These are phyloP conservation scores for Saguinus midas DNA, from an alignment of 2,113 vertebrate species.

Conservation along the genomic window DNA sequence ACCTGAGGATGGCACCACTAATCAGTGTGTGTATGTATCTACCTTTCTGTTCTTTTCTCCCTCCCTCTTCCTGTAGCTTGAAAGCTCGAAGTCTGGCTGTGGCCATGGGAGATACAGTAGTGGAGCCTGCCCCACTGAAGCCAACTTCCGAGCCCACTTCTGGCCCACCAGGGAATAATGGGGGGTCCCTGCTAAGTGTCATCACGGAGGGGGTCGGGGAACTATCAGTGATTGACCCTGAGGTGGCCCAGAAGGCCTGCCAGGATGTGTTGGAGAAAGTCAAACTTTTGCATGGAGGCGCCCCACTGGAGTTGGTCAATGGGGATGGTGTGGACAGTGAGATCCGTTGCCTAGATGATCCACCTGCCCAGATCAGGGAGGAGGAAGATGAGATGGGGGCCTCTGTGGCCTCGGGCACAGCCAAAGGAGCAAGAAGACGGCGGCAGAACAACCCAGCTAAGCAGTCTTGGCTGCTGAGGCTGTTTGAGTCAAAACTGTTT, in stretches of 20 bases:
- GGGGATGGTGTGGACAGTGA: conserved; percentile 77
- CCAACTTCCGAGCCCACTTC: conserved; percentile 67
- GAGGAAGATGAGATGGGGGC: conserved; percentile 80
- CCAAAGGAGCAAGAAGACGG: conserved; percentile 84
- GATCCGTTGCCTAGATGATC: conserved; percentile 73
- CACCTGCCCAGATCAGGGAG: conserved; percentile 78
- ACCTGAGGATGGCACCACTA: conserved; percentile 22
- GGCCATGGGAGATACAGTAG: conserved; percentile 86
- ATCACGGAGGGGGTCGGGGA: conserved; percentile 92
- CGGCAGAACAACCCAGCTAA: conserved; percentile 92
- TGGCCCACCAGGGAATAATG: conserved; percentile 72
- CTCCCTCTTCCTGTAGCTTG: conserved; percentile 37
- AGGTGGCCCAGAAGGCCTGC: conserved; percentile 93
- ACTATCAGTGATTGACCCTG: conserved; percentile 90
- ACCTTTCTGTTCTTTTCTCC: conserved; percentile 46
- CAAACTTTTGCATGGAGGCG: conserved; percentile 81
- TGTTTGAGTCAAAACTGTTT: conserved; percentile 97
- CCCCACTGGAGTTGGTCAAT: conserved; percentile 76
- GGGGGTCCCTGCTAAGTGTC: conserved; percentile 85
- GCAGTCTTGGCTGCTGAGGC: conserved; percentile 95
- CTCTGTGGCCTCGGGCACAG: conserved; percentile 72
- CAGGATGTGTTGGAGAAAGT: conserved; percentile 94
- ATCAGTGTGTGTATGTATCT: conserved; percentile 48
- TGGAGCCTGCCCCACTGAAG: conserved; percentile 76
- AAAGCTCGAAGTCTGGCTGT: conserved; percentile 59